phyloP scores from a whole-genome alignment of 2,888 invertebrate species.

The Conchocele bisecta region DNA sequence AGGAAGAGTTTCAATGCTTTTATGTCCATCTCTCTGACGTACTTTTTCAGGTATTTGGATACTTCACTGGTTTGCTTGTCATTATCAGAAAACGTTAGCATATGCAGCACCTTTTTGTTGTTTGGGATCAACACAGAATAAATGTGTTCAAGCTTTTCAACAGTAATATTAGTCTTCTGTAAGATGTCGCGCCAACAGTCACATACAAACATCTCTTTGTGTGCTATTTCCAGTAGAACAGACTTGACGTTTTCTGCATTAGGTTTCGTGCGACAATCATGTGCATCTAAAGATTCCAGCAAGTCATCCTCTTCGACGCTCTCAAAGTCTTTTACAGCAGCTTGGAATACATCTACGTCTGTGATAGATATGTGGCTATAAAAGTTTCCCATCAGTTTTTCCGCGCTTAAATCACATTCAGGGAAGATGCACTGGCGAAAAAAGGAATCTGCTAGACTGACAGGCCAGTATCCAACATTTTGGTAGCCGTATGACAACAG shows the following conservation, averaged over 20 bases:
- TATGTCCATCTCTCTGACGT: neutral
- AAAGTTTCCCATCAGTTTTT: neutral
- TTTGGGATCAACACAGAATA: neutral
- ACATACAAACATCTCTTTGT: neutral
- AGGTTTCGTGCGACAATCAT: neutral
- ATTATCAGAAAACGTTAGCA: neutral
- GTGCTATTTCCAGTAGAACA: neutral
- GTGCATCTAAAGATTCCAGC: neutral
- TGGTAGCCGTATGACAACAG: neutral
- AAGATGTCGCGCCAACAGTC: neutral
- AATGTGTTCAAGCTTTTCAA: neutral
- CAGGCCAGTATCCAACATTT: neutral
- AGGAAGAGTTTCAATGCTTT: neutral
- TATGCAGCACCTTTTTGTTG: neutral
- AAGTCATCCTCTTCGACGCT: neutral
- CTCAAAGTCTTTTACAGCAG: neutral
- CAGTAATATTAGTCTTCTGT: neutral
- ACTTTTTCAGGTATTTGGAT: neutral
- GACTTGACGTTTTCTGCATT: neutral
- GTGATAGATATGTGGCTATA: neutral
- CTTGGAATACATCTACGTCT: neutral
- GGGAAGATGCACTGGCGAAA: neutral
- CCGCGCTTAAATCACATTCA: neutral
- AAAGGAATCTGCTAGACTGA: neutral
- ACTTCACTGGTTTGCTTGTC: neutral